Evolutionary conservation across 1,140 invertebrate species (phyloP), one percentile per base, ranked within the genome.

Genomic region (Carposina sasakii): DNA sequence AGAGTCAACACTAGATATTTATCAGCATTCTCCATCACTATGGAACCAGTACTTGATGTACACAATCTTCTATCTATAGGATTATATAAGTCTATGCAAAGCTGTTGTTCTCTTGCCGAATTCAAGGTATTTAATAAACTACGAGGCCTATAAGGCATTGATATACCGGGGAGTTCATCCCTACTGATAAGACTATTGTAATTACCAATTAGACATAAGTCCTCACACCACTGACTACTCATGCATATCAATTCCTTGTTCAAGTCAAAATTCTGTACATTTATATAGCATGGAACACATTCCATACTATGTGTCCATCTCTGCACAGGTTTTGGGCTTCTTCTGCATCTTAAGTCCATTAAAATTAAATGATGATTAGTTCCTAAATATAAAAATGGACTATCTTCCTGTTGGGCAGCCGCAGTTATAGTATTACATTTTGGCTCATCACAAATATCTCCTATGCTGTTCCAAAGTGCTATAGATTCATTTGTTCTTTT

Each of bases 251-350:
- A 46, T 39, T 81, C 71, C 30, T 71, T 76, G 40, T 66, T 63
- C 17, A 56, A 56, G 48, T 76, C 73, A 34, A 67, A 73, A 20
- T 62, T 52, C 17, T 63, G 65, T 6, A 70, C 52, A 0, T 63
- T 48, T 13, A 81, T 55, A 33, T 78, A 81, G n/a, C 64, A 66
- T 0, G 77, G 76, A 0, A 57, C 44, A 41, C 62, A 74, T 19
- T 72, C 62, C 75, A 81, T 76, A 1, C 76, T 71, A 42, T 84
- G 81, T 0, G 69, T 74, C 81, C 81, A 84, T 16, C 81, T 54
- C 28, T 71, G 68, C 3, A 74, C 44, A 2, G 57, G 53, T 45
- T 68, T 69, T 6, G 65, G 17, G 39, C 22, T 48, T 63, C 2
- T 59, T 52, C 30, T 33, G 45, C 56, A 71, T 19, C 81, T 48